Evolutionary conservation across 2,113 vertebrate genomes (phyloP).

Genomic region (Silurus asotus): DNA sequence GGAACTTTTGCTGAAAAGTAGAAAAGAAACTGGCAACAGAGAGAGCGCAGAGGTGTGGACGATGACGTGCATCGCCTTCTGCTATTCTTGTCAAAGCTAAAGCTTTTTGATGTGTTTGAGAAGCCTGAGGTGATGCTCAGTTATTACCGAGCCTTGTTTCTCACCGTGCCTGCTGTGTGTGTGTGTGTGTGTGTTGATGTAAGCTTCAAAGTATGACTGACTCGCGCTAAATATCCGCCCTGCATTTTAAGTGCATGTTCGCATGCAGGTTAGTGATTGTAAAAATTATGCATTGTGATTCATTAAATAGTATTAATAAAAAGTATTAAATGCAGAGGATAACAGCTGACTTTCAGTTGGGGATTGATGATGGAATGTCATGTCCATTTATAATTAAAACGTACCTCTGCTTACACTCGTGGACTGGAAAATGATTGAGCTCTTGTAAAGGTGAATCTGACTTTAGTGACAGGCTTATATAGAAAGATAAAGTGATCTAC

Average conservation of each 20-base stretch:
- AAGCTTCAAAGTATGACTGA: conserved; percentile 14
- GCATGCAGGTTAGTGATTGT: not conserved
- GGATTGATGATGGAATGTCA: not conserved
- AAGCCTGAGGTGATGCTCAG: conserved; percentile 11
- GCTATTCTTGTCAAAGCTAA: conserved; percentile 11
- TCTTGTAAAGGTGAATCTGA: not conserved
- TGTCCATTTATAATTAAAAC: not conserved
- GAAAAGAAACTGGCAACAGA: not conserved
- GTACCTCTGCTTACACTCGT: not conserved
- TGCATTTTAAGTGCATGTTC: not conserved
- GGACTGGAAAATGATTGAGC: not conserved
- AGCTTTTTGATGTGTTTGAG: conserved; percentile 33
- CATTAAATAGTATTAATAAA: too few species aligned
- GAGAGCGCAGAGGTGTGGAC: not conserved
- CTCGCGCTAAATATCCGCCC: not conserved
- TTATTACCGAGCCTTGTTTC: conserved; percentile 16
- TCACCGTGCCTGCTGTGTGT: not conserved
- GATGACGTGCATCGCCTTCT: conserved; percentile 6
- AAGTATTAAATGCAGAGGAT: too few species aligned
- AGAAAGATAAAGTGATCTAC: conserved; percentile 4
- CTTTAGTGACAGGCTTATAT: not conserved
- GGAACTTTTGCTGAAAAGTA: conserved; percentile 9
- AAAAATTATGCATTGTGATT: not conserved
- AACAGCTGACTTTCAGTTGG: not conserved
- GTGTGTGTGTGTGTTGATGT: not conserved